Evolutionary conservation across 2,797 vertebrate species (phyloP).

Genomic region (Sphenodon punctatus): DNA sequence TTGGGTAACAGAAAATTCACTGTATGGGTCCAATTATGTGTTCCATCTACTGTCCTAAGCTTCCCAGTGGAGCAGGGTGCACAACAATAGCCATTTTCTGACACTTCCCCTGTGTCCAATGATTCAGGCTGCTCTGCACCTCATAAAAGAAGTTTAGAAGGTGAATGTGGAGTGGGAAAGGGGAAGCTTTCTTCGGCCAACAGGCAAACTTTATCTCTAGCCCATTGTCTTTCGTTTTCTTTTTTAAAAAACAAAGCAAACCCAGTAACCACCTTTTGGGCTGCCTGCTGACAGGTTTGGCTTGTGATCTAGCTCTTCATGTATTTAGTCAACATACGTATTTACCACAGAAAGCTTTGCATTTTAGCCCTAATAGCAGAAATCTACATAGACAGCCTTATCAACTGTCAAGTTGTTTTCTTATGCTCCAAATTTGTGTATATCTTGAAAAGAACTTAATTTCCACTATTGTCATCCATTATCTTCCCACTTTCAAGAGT

Average conservation of each 20-base stretch:
- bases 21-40: background rate
- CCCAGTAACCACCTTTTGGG: accelerated
- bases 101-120: accelerated
- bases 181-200: background rate
- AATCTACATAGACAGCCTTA: background rate
- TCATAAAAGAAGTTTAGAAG: background rate
- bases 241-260: background rate
- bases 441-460: constrained; percentile 1
- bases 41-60: background rate
- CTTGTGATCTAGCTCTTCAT: background rate
- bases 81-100: background rate
- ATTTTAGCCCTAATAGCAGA: constrained; percentile 5
- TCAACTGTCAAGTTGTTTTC: background rate
- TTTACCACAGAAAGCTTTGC: constrained; percentile 37
- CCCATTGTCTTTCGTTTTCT: background rate
- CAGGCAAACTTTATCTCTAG: background rate
- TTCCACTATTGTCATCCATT: background rate
- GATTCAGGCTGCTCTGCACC: accelerated
- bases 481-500: background rate
- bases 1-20: background rate
- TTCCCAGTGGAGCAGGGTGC: background rate
- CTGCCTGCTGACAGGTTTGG: background rate
- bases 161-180: background rate
- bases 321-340: constrained; percentile 5
- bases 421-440: constrained; percentile 20